These are phyloP conservation scores for Myiozetetes cayanensis DNA, from an alignment of 2,113 vertebrate species.

Conservation along the genomic window DNA sequence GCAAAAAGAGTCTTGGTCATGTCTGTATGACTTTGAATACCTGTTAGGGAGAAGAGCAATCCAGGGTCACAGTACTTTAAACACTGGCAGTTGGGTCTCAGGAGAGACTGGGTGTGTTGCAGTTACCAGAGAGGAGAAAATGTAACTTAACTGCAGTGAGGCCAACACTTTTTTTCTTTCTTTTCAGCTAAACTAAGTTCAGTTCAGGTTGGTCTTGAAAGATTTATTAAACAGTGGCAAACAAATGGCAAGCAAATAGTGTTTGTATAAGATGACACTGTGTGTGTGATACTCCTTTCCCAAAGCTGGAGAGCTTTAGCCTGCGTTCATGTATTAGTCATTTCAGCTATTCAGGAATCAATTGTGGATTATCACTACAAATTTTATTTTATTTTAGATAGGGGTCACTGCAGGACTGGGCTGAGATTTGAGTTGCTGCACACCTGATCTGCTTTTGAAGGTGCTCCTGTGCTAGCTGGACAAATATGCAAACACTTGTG, in stretches of 20 bases:
- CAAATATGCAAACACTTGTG: background rate
- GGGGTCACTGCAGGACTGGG: constrained; percentile 12
- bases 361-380: background rate
- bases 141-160: constrained; percentile 5
- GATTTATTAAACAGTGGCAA: background rate
- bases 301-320: constrained; percentile 8
- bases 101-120: constrained; percentile 17
- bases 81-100: background rate
- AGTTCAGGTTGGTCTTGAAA: constrained; percentile 12
- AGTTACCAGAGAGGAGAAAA: constrained; percentile 28
- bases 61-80: constrained; percentile 15
- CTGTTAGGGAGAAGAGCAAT: constrained; percentile 1
- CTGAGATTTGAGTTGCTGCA: background rate
- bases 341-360: constrained; percentile 22
- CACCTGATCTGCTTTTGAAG: background rate
- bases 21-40: constrained; percentile 5
- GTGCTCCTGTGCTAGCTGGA: background rate
- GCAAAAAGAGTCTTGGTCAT: background rate
- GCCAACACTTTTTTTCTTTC: background rate
- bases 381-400: constrained; percentile 14
- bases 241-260: background rate
- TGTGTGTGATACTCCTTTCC: constrained; percentile 11
- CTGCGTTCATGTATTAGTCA: constrained; percentile 6
- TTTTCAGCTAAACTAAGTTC: constrained; percentile 3
- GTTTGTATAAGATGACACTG: background rate